phyloP scores from a whole-genome alignment of 53 echinoderm and acorn worm species.

The Patiria pectinifera region DNA sequence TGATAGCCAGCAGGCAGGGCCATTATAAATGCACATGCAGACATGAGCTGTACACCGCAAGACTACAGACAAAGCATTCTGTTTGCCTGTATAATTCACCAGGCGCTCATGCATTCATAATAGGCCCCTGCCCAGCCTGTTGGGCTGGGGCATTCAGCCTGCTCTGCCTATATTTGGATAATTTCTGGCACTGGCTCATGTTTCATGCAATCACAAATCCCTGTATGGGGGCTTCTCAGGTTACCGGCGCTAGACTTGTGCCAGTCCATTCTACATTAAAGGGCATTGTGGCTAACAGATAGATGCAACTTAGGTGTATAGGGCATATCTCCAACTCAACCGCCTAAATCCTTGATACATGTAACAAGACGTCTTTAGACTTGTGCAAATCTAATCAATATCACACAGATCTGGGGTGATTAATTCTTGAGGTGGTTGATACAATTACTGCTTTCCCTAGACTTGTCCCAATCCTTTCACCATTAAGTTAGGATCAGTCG shows the following conservation, averaged over 20 bases:
- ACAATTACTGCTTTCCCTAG: conserved; percentile 7
- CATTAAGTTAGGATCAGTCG: too few species aligned
- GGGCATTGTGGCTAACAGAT: neutral
- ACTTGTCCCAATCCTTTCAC: conserved; percentile 15
- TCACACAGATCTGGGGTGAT: neutral
- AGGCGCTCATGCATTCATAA: conserved; percentile 54
- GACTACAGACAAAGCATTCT: neutral
- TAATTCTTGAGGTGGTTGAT: neutral
- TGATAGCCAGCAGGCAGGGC: too few species aligned
- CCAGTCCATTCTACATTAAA: neutral
- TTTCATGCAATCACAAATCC: conserved; percentile 47
- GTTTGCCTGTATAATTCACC: neutral
- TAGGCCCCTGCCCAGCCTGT: neutral
- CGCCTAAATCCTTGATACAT: too few species aligned
- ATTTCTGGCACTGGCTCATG: conserved; percentile 52
- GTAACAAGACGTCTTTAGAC: neutral
- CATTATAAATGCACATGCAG: too few species aligned
- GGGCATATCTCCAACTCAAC: neutral
- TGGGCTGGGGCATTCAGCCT: conserved; percentile 18
- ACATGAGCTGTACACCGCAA: too few species aligned
- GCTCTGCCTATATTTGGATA: conserved; percentile 62
- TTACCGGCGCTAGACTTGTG: conserved; percentile 25
- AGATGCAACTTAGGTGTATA: too few species aligned
- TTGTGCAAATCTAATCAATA: neutral
- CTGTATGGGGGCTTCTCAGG: conserved; percentile 35